Evolutionary conservation across 2,113 vertebrate species (phyloP), one percentile per base, ranked within the genome.

Genomic region (Scytalopus superciliaris): DNA sequence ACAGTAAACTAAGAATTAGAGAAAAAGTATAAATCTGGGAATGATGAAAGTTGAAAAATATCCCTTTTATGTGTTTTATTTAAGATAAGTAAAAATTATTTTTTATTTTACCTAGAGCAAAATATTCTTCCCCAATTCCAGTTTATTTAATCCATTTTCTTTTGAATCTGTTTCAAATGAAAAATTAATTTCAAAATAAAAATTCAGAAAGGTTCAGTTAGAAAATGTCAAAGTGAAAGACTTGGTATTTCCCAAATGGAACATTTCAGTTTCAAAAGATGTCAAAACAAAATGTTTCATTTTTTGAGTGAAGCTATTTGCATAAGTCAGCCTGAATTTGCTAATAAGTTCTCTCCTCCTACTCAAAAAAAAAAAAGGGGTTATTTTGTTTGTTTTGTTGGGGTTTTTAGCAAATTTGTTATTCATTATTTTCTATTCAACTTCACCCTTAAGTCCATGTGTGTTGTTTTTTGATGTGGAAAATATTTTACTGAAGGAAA

Each of bases 401-500:
- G 4, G 5, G 0, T 31, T 52, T 86, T 50, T 40, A 81, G n/a
- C 7, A 66, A 73, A 57, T 70, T 76, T 76, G 7, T 81, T 74
- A 49, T 81, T 62, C 14, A 77, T 24, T 1, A 14, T 44, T 27
- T n/a, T 73, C 47, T 76, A 87, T 78, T 68, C 27, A n/a, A 14
- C 9, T 70, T 11, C 45, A 50, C 44, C 45, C 68, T 81, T 89
- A 27, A 35, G 74, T 74, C 12, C 8, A 9, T 28, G 8, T n/a
- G 5, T n/a, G 10, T 27, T 45, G n/a, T 5, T 2, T 35, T 66
- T 63, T 86, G 14, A 24, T n/a, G 10, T 40, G 12, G 39, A 80
- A 80, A 80, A 78, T 59, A 57, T 59, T 85, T 59, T 53, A 67
- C 55, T 94, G 89, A 85, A 86, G 47, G 72, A 94, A 74, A 93